Base-by-base conservation (phyloP, 2,113 vertebrate genomes). In the Lophotis ruficrista region DNA sequence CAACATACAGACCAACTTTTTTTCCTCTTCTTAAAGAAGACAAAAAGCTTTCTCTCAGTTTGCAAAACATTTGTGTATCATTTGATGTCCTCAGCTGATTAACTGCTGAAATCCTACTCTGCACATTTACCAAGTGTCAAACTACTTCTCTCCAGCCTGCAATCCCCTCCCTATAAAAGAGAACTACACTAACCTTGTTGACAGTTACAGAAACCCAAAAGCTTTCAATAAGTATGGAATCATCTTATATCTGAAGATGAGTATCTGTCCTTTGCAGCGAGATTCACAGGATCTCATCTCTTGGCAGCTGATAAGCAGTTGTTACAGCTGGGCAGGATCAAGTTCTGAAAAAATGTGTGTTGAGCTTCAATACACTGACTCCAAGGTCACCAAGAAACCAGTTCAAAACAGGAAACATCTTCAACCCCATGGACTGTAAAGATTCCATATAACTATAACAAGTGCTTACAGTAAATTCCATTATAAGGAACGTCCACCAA, bases 61-160 rank as follows among this genome's bases (percentile, higher is more conserved):
- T 61, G 45, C 33, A 92, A 79, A 94, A 56, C 37, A 69, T 92
- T 73, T 95, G 21, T 27, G 35, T 53, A 41, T 30, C 41, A 60
- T 48, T 66, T 78, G 15, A 85, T 19, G 3, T 57, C 78, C 92
- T 86, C 69, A 90, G 82, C 9, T 82, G 48, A 83, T 60, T 90
- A 96, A 93, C 76, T 83, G 79, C 64, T 97, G 91, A 95, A 95
- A 93, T 93, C 93, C 87, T 94, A 70, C 35, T 85, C 73, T 35
- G 22, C 7, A 35, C 1, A 1, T 77, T 89, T 79, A 80, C 75
- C 84, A 92, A 96, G 83, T 90, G 80, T 94, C 90, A 94, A 61
- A 62, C 85, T 68, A 79, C 24, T 85, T 89, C 94, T 56, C 82
- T 93, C 31, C 12, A 45, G 28, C 45, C 68, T 71, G 33, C 48